phyloP scores from a whole-genome alignment of 2,888 invertebrate species.

The Plebejus argus region DNA sequence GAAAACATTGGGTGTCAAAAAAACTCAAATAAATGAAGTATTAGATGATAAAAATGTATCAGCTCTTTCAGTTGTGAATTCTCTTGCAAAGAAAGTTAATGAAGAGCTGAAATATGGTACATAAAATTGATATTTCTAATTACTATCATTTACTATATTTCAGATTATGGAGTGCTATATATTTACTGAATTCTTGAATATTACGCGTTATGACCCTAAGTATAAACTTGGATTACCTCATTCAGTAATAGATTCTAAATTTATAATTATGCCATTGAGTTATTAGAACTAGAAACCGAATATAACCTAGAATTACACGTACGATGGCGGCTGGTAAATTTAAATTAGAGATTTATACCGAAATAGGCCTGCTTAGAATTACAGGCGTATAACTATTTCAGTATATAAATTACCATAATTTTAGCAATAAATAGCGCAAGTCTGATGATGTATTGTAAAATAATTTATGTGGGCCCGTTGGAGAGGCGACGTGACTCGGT shows the following conservation, averaged over 20 bases:
- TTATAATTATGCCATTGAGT: not conserved
- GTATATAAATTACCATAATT: slow-evolving; percentile 33
- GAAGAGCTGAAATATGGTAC: too few species aligned
- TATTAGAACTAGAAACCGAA: not conserved
- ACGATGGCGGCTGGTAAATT: slow-evolving; percentile 4
- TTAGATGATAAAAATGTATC: not conserved
- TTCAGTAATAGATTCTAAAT: not conserved
- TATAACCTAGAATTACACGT: slow-evolving; percentile 21
- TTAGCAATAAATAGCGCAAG: slow-evolving; percentile 33
- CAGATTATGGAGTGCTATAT: not conserved
- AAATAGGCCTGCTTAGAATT: slow-evolving; percentile 29
- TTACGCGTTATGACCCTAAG: not conserved
- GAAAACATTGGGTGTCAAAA: not conserved
- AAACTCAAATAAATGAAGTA: not conserved
- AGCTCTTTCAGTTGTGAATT: not conserved
- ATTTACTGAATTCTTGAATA: not conserved
- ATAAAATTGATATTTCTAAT: too few species aligned
- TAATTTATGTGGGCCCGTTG: slow-evolving; percentile 26
- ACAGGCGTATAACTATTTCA: slow-evolving; percentile 33
- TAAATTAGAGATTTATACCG: slow-evolving; percentile 32
- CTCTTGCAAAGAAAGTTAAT: too few species aligned
- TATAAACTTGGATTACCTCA: not conserved
- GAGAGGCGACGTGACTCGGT: slow-evolving; percentile 28
- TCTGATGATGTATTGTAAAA: slow-evolving; percentile 34
- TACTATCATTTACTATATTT: too few species aligned